Percentiles rank a stretch among this genome's conserved stretches.
phyloP scores from a whole-genome alignment of 2,797 vertebrate species.

The Enoplosus armatus region DNA sequence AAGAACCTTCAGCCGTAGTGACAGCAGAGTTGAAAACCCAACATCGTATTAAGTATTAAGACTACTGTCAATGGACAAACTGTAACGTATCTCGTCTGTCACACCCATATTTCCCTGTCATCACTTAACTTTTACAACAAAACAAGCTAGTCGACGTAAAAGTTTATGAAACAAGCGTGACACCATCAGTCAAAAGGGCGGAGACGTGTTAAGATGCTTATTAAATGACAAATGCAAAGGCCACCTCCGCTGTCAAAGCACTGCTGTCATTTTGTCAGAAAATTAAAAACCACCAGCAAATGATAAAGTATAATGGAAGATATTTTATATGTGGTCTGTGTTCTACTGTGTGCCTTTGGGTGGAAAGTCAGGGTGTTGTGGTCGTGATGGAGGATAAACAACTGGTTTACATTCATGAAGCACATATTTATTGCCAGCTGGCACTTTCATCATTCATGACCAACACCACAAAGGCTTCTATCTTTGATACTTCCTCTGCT shows the following conservation, averaged over 20 bases:
- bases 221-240: background rate
- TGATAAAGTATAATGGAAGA: background rate
- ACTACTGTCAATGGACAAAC: background rate
- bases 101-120: background rate
- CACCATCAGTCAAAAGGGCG: too few relatives aligned
- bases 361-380: too few relatives aligned
- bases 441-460: too few relatives aligned
- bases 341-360: too few relatives aligned
- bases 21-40: background rate
- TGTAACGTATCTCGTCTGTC: background rate
- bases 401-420: too few relatives aligned
- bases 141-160: background rate
- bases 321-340: too few relatives aligned
- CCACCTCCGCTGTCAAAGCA: background rate
- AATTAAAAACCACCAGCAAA: background rate
- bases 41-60: too few relatives aligned
- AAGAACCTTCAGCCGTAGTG: background rate
- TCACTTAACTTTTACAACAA: background rate
- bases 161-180: too few relatives aligned
- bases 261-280: slow-evolving; percentile 14
- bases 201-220: background rate
- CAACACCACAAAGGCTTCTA: too few relatives aligned
- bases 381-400: too few relatives aligned
- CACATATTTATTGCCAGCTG: too few relatives aligned
- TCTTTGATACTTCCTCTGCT: too few relatives aligned